phyloP scores from a whole-genome alignment of 2,797 vertebrate genomes.

The Syngnathus acus region DNA sequence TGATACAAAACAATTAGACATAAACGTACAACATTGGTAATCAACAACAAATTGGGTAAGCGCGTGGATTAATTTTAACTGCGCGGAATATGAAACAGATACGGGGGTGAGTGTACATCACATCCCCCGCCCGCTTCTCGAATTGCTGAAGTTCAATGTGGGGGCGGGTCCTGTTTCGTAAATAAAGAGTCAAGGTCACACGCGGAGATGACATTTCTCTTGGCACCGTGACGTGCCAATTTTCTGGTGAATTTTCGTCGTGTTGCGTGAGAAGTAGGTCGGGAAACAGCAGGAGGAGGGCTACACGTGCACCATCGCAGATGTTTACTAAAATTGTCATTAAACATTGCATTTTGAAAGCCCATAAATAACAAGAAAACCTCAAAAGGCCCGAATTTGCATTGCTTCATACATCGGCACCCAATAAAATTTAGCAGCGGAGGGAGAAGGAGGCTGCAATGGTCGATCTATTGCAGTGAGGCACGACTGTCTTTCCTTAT shows the following conservation, averaged over 20 bases:
- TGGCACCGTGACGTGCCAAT: constrained; percentile 17
- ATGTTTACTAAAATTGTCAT: neutral
- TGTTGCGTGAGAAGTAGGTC: constrained; percentile 53
- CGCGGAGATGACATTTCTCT: constrained; percentile 31
- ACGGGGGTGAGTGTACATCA: neutral
- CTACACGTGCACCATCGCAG: neutral
- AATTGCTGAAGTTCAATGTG: neutral
- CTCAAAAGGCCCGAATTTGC: too few species aligned
- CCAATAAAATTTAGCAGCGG: constrained; percentile 69
- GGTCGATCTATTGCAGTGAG: constrained; percentile 67
- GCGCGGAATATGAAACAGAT: neutral
- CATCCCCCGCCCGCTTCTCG: neutral
- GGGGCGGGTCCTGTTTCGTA: neutral
- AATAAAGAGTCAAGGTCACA: constrained; percentile 54
- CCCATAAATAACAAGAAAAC: too few species aligned
- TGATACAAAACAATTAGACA: neutral
- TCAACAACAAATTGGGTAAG: neutral
- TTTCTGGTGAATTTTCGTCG: constrained; percentile 30
- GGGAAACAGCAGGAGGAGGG: constrained; percentile 11
- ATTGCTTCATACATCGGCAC: neutral
- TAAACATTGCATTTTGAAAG: neutral
- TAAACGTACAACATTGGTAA: neutral
- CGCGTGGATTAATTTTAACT: neutral
- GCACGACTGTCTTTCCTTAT: constrained; percentile 70
- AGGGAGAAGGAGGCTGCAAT: constrained; percentile 56